A percentile compares a stretch with the other conserved stretches of the same genome.
phyloP scores from a whole-genome alignment of 1,140 invertebrate species.

The Battus philenor region DNA sequence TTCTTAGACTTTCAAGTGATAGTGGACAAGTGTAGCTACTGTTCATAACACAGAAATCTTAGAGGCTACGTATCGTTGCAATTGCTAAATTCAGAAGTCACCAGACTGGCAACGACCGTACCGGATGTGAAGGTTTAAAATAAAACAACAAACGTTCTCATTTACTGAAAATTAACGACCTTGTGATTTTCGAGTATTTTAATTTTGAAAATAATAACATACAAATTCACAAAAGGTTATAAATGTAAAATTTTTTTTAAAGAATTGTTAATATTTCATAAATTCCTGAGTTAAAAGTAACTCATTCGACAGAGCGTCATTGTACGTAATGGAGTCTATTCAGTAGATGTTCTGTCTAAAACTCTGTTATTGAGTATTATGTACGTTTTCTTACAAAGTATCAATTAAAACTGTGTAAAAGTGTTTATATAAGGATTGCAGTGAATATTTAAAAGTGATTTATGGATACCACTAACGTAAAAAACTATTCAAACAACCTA shows the following conservation, averaged over 20 bases:
- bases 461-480: conserved; percentile 47
- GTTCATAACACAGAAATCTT: conserved; percentile 25
- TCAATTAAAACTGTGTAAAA: conserved; percentile 48
- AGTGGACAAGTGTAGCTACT: too few species aligned
- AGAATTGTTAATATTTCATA: too few species aligned
- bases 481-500: conserved; percentile 56
- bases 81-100: conserved; percentile 70
- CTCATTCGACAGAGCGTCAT: conserved; percentile 70
- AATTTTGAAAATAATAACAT: too few species aligned
- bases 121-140: conserved; percentile 41
- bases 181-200: too few species aligned
- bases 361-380: conserved; percentile 45
- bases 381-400: conserved; percentile 39
- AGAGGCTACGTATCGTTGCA: conserved; percentile 20
- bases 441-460: conserved; percentile 39
- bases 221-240: too few species aligned
- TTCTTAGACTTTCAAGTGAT: background rate
- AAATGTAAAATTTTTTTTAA: too few species aligned
- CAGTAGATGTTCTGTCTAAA: conserved; percentile 46
- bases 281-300: conserved; percentile 56
- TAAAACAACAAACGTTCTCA: conserved; percentile 16
- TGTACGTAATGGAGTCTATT: conserved; percentile 72
- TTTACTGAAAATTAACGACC: conserved; percentile 9
- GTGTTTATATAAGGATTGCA: conserved; percentile 42
- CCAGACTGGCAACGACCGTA: conserved; percentile 65